Evolutionary conservation across 2,888 invertebrate species (phyloP).

Genomic region (Aphodius sticticus): DNA sequence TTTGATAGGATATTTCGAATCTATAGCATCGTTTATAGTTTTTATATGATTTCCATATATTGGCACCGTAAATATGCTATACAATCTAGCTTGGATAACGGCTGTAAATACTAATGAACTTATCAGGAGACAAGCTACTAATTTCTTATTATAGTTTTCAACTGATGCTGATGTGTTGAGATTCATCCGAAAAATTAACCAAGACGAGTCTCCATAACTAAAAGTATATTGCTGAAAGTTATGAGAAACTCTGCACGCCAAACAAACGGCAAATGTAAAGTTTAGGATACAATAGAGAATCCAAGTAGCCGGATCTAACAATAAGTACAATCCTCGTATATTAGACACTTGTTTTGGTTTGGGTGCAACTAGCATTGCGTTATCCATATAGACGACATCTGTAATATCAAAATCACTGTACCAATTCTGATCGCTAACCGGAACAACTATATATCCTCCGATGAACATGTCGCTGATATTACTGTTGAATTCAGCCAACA

Average conservation of each 20-base stretch:
- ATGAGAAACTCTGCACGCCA: background rate
- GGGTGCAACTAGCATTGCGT: constrained; percentile 8
- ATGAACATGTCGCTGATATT: constrained; percentile 15
- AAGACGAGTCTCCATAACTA: background rate
- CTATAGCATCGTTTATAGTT: constrained; percentile 16
- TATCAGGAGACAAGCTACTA: background rate
- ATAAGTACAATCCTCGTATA: background rate
- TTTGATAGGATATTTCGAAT: constrained; percentile 17
- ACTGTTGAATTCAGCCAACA: constrained; percentile 15
- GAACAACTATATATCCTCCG: constrained; percentile 12
- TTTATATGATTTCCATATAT: background rate
- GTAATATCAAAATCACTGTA: constrained; percentile 16
- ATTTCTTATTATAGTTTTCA: background rate
- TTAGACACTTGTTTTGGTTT: constrained; percentile 13
- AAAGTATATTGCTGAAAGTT: background rate
- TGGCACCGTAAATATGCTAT: constrained; percentile 15
- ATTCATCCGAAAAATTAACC: background rate
- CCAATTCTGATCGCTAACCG: constrained; percentile 15
- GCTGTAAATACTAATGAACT: constrained; percentile 11
- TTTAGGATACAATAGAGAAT: background rate
- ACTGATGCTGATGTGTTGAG: background rate
- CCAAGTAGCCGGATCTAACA: constrained; percentile 7
- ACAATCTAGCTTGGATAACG: constrained; percentile 4
- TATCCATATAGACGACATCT: constrained; percentile 7
- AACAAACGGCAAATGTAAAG: background rate